phyloP scores from a whole-genome alignment of 2,113 vertebrate species.

The Ictalurus punctatus region DNA sequence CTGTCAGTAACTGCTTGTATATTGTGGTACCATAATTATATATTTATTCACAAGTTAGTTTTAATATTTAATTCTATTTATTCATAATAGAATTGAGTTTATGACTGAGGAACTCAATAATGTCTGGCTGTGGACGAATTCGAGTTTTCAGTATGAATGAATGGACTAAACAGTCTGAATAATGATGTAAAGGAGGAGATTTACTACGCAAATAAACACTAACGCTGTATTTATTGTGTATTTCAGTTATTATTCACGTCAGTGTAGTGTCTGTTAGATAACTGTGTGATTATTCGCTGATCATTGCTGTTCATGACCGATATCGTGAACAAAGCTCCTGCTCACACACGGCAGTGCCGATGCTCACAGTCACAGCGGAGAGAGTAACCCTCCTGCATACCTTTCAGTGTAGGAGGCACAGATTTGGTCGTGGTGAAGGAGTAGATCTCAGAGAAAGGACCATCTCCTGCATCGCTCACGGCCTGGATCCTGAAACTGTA shows the following conservation, averaged over 20 bases:
- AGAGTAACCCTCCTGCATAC: constrained; percentile 61
- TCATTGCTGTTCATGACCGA: background rate
- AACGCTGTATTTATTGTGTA: background rate
- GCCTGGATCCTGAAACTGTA: constrained; percentile 97
- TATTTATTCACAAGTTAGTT: background rate
- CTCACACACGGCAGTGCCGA: too few species aligned
- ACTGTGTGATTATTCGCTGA: background rate
- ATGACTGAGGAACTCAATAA: too few species aligned
- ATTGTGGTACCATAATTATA: background rate
- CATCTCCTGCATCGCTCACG: constrained; percentile 87
- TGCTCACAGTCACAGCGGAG: background rate
- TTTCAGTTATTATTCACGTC: background rate
- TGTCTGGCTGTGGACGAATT: too few species aligned
- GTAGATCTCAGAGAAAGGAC: constrained; percentile 87
- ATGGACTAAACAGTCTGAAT: background rate
- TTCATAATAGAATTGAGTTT: background rate
- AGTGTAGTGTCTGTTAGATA: background rate
- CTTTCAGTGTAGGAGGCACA: constrained; percentile 92
- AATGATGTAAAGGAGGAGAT: background rate
- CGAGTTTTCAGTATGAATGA: background rate
- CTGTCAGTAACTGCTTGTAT: background rate
- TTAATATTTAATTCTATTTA: background rate
- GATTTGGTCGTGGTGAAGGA: constrained; percentile 94
- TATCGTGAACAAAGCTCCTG: background rate
- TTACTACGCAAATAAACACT: background rate